Percentiles rank a stretch among this genome's conserved stretches.
phyloP scores from a whole-genome alignment of 2,888 invertebrate species.

The Erebia palarica region DNA sequence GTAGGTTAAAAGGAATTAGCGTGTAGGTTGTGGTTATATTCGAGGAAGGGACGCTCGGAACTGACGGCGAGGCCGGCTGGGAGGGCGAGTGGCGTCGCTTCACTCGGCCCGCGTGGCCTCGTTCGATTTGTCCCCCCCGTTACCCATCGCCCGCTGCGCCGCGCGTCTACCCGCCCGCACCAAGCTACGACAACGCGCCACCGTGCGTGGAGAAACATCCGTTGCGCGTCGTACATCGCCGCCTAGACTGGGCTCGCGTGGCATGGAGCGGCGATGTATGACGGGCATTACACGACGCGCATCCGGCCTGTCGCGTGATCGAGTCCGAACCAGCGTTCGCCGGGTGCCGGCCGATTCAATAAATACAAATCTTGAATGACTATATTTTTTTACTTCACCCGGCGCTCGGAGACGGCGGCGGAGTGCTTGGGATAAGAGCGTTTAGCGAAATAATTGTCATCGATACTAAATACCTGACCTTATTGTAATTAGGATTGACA shows the following conservation, averaged over 20 bases:
- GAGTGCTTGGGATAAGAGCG: conserved; percentile 56
- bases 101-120: conserved; percentile 70
- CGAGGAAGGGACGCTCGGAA: conserved; percentile 69
- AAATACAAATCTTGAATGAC: conserved; percentile 45
- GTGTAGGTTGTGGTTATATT: conserved; percentile 66
- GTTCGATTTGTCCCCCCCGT: conserved; percentile 70
- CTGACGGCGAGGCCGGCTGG: conserved; percentile 51
- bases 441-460: conserved; percentile 51
- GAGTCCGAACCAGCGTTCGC: conserved; percentile 50
- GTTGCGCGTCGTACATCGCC: conserved; percentile 61
- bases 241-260: conserved; percentile 34
- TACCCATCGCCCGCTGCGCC: conserved; percentile 41
- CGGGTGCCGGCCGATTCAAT: conserved; percentile 55
- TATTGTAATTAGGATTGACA: conserved; percentile 54
- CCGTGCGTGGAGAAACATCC: conserved; percentile 65
- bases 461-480: conserved; percentile 35
- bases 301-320: conserved; percentile 34
- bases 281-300: conserved; percentile 36
- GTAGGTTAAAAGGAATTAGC: conserved; percentile 77
- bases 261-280: conserved; percentile 53
- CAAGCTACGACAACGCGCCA: conserved; percentile 69
- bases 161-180: conserved; percentile 54
- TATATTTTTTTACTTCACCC: conserved; percentile 50
- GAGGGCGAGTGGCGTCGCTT: conserved; percentile 52
- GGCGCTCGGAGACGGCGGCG: conserved; percentile 51